Percentiles rank a stretch among this genome's conserved stretches.
These are phyloP conservation scores for Ochropleura leucogaster DNA, from an alignment of 2,888 invertebrate genomes.

Conservation along the genomic window DNA sequence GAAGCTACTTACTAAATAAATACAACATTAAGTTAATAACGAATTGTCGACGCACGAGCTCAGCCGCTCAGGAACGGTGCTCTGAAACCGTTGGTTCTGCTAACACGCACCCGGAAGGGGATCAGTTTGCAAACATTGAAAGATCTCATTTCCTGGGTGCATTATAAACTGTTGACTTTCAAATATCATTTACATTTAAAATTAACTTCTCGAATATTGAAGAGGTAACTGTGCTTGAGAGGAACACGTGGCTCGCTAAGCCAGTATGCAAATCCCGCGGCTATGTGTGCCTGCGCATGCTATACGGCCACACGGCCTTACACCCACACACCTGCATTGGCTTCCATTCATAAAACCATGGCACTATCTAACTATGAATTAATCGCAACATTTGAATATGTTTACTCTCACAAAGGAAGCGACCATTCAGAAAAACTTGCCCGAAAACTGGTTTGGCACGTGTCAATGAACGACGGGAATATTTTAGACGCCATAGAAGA, in stretches of 20 bases:
- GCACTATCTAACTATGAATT: constrained; percentile 90
- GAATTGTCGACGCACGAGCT: constrained; percentile 60
- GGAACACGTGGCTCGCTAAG: constrained; percentile 85
- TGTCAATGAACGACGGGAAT: constrained; percentile 90
- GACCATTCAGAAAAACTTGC: constrained; percentile 89
- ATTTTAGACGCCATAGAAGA: constrained; percentile 85
- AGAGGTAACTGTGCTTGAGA: constrained; percentile 86
- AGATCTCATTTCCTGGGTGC: constrained; percentile 73
- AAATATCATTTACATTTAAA: constrained; percentile 87
- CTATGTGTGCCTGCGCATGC: constrained; percentile 75
- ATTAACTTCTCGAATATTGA: constrained; percentile 87
- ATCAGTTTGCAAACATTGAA: constrained; percentile 72
- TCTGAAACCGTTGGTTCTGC: constrained; percentile 55
- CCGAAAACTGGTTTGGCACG: constrained; percentile 89
- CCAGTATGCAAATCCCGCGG: constrained; percentile 86
- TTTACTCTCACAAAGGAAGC: constrained; percentile 90
- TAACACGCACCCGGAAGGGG: constrained; percentile 66
- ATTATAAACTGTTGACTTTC: constrained; percentile 83
- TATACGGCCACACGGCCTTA: constrained; percentile 66
- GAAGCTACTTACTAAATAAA: constrained; percentile 31
- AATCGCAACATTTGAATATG: constrained; percentile 91
- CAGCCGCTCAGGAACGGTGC: constrained; percentile 30
- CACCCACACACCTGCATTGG: constrained; percentile 78
- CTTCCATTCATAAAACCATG: constrained; percentile 90
- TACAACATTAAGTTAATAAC: constrained; percentile 43